Percentiles rank a stretch among this genome's conserved stretches.
These are phyloP conservation scores for Hippocampus comes DNA, from an alignment of 2,113 vertebrate genomes.

Conservation along the genomic window DNA sequence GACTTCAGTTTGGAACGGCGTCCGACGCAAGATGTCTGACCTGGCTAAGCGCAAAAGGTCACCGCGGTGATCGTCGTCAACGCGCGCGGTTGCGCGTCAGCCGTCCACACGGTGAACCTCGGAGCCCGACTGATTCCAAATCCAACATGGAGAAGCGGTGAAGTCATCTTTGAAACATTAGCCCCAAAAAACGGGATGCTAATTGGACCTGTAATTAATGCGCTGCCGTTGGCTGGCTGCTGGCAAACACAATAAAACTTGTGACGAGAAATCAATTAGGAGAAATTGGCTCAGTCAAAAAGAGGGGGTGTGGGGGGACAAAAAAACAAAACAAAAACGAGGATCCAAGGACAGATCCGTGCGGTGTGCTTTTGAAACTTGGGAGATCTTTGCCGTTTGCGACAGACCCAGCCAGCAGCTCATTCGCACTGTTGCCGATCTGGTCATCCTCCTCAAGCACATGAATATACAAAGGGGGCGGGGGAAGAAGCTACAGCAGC, in stretches of 20 bases:
- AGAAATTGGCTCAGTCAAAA: conserved; percentile 16
- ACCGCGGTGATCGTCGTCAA: background rate
- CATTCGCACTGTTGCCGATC: conserved; percentile 48
- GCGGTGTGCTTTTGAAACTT: conserved; percentile 19
- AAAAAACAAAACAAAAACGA: background rate
- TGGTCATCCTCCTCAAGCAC: conserved; percentile 41
- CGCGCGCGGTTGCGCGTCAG: no score
- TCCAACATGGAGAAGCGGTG: no score
- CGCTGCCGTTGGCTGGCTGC: conserved; percentile 1
- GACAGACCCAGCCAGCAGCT: conserved; percentile 41
- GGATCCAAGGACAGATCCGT: background rate
- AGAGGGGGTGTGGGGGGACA: background rate
- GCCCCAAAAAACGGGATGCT: background rate
- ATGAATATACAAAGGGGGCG: conserved; percentile 36
- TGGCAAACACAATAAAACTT: conserved; percentile 19
- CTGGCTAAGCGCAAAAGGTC: background rate
- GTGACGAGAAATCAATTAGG: conserved; percentile 12
- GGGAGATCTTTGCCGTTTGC: conserved; percentile 34
- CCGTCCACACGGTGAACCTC: background rate
- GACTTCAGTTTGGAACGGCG: no score
- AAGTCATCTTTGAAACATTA: background rate
- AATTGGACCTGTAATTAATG: conserved; percentile 23
- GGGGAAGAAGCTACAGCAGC: conserved; percentile 23
- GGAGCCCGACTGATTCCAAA: background rate
- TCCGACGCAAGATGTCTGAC: no score